Evolutionary conservation across 2,888 invertebrate genomes (phyloP), one percentile per base, ranked within the genome.

Genomic region (Minunthozetes semirufus): DNA sequence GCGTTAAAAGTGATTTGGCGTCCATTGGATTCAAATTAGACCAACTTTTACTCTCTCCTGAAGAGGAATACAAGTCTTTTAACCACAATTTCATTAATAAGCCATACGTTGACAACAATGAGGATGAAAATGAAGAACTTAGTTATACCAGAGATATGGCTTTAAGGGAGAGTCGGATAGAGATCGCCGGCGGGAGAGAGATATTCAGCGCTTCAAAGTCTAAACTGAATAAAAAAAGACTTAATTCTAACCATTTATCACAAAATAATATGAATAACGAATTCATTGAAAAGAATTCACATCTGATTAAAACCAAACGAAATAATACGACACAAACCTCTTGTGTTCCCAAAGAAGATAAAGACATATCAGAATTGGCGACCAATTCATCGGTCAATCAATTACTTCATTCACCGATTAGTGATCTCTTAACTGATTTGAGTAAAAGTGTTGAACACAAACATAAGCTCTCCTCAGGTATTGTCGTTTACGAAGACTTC

Each of bases 151-250:
- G 42, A n/a, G 59, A 73, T 27, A 0, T 22, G 4, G 17, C 29
- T 22, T 38, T 59, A 17, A n/a, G 33, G 17, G 80, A 80, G 73
- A 80, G 79, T 76, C 76, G 79, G 56, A 79, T 80, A 63, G 80
- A 80, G 75, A 79, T 80, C 66, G 92, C 92, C 74, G 92, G 92
- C 79, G 92, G 92, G 76, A 87, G 91, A 76, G 92, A 92, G 84
- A 87, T 92, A 78, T 91, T 89, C 83, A 91, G 91, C 56, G 90
- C 91, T 83, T 91, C 90, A 83, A 86, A 91, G 80, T 89, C 89
- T 81, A 90, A 91, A 84, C 90, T 90, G 73, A 87, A 88, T 73
- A 86, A 80, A 72, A 90, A 90, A 83, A 86, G 89, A 56, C 88
- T 85, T 78, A 82, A 83, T 77, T 72, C 72, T 19, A 72, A 13